A percentile compares a stretch with the other conserved stretches of the same genome.
These are phyloP conservation scores for Pithys albifrons DNA, from an alignment of 2,113 vertebrate genomes.

Conservation along the genomic window DNA sequence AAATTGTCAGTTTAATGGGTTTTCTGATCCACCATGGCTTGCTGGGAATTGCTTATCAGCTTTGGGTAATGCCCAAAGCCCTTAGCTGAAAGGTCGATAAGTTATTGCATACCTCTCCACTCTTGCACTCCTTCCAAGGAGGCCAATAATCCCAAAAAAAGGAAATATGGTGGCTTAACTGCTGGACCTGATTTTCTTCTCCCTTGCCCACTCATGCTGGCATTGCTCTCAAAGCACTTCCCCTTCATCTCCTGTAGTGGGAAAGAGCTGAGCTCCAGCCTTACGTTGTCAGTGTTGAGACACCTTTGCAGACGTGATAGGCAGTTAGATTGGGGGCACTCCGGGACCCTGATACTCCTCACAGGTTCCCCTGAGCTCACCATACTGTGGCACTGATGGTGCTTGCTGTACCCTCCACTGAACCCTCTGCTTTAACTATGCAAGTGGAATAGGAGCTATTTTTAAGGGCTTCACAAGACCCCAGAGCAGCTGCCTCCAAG, in stretches of 20 bases:
- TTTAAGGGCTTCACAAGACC: background rate
- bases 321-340: background rate
- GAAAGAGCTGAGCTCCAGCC: background rate
- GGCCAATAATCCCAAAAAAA: constrained; percentile 8
- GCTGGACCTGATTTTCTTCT: background rate
- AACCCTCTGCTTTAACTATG: background rate
- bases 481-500: background rate
- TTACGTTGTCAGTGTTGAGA: fast-evolving
- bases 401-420: background rate
- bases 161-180: background rate
- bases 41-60: constrained; percentile 29
- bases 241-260: fast-evolving
- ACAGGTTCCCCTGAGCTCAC: background rate
- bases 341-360: fast-evolving
- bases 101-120: background rate
- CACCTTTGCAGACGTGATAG: background rate
- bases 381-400: fast-evolving
- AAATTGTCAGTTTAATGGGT: constrained; percentile 40
- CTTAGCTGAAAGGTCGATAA: background rate
- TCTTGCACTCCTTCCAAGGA: constrained; percentile 43
- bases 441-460: background rate
- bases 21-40: constrained; percentile 29
- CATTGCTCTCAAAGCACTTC: background rate
- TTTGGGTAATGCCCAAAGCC: constrained; percentile 29
- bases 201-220: background rate